Base-by-base conservation (phyloP, 2,888 invertebrate genomes). In the Thereva nobilitata region DNA sequence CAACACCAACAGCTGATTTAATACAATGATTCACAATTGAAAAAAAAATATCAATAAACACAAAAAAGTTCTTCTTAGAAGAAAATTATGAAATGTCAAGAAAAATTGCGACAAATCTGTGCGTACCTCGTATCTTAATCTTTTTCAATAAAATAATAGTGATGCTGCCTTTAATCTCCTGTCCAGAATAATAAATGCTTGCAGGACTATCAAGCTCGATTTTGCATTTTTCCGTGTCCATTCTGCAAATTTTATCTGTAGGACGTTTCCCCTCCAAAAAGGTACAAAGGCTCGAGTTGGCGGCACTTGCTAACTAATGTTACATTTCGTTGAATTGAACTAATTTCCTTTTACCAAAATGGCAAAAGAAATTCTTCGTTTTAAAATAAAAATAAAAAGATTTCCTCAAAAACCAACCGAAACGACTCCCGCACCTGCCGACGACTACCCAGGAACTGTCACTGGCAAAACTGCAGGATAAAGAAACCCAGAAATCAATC, bases 61-160 rank as follows among this genome's bases (percentile, higher is more conserved):
- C 7, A 55, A 55, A 42, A 8, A 5, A 37, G 47, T n/a, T 12
- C 10, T n/a, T 10, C 42, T 41, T 34, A 38, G 8, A 59, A 47
- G 23, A 23, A 23, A 23, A 23, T 23, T 23, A 23, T 23, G 23
- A 23, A 23, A 23, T 23, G 23, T 23, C 23, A 23, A 23, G 23
- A 23, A 23, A 23, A 23, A 23, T 23, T 23, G 23, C 23, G 23
- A 23, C 23, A 23, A 23, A 23, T 23, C n/a, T 53, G n/a, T 56
- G 74, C 77, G 77, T 76, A 80, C 80, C 80, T 70, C 78, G 75
- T 64, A 80, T 79, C 74, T 79, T 80, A 0, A 78, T 76, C 65
- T 79, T 78, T 71, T 80, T 80, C 56, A 72, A 74, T n/a, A 79
- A 70, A 71, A 78, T 79, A 71, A 80, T 73, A 73, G 76, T 78